These are phyloP conservation scores for Halictus ligatus DNA, from an alignment of 2,888 invertebrate genomes.

Conservation along the genomic window DNA sequence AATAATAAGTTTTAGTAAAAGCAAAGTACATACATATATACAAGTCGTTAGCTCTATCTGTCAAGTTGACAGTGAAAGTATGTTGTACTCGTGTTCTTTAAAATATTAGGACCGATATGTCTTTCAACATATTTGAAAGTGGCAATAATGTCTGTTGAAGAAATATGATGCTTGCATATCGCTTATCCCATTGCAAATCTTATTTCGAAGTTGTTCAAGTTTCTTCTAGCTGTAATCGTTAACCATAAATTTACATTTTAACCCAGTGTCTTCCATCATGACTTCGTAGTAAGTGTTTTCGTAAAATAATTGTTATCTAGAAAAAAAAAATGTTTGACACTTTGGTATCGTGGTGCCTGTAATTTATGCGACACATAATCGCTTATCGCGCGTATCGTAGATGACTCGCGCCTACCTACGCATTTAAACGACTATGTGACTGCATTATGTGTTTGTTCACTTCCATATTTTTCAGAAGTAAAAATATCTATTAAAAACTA, in stretches of 20 bases:
- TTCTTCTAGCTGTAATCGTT: constrained; percentile 47
- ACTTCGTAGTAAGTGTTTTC: constrained; percentile 63
- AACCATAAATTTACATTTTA: constrained; percentile 27
- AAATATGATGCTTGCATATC: constrained; percentile 43
- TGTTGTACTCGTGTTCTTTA: constrained; percentile 36
- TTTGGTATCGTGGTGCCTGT: background rate
- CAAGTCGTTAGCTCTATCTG: constrained; percentile 20
- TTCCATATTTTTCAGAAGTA: background rate
- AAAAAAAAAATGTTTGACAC: background rate
- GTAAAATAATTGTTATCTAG: background rate
- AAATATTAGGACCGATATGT: constrained; percentile 31
- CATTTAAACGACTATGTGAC: constrained; percentile 4
- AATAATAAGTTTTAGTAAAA: constrained; percentile 12
- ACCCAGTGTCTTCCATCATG: constrained; percentile 57
- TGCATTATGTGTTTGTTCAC: background rate
- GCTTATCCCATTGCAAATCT: constrained; percentile 33
- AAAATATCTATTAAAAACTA: background rate
- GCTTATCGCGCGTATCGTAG: constrained; percentile 13
- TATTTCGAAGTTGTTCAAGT: constrained; percentile 21
- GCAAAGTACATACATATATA: constrained; percentile 29
- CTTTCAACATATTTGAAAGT: background rate
- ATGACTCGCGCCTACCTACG: constrained; percentile 23
- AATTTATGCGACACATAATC: constrained; percentile 1
- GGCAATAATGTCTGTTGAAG: constrained; percentile 26
- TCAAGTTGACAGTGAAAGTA: constrained; percentile 46